These are phyloP conservation scores for Theocolax elegans DNA, from an alignment of 1,140 invertebrate genomes.

Conservation along the genomic window DNA sequence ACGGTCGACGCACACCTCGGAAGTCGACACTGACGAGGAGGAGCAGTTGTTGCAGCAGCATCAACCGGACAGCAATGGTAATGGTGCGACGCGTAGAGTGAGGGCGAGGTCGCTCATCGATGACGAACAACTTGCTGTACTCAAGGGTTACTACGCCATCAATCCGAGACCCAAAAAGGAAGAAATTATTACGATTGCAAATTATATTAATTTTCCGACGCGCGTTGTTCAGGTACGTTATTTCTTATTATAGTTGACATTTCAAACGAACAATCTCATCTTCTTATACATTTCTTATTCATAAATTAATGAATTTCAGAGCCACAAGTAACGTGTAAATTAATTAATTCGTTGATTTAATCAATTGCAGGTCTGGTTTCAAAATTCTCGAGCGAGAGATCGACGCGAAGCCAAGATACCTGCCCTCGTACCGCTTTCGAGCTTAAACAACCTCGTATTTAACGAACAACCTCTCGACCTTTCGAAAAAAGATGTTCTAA, in stretches of 20 bases:
- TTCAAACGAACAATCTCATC: background rate
- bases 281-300: background rate
- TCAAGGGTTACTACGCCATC: slow-evolving; percentile 88
- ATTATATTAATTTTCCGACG: slow-evolving; percentile 89
- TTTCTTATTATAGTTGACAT: background rate
- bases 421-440: slow-evolving; percentile 70
- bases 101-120: slow-evolving; percentile 92
- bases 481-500: slow-evolving; percentile 72
- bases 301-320: too few species aligned
- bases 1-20: slow-evolving; percentile 56
- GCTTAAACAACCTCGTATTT: slow-evolving; percentile 52
- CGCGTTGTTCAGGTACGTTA: slow-evolving; percentile 87
- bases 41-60: slow-evolving; percentile 62
- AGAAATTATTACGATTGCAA: slow-evolving; percentile 89
- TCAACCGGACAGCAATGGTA: slow-evolving; percentile 68
- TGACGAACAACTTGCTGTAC: slow-evolving; percentile 89
- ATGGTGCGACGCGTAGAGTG: slow-evolving; percentile 78
- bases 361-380: slow-evolving; percentile 86
- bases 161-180: slow-evolving; percentile 94
- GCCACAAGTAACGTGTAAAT: too few species aligned
- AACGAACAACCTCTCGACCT: slow-evolving; percentile 87
- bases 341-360: too few species aligned
- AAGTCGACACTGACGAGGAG: slow-evolving; percentile 71
- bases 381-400: slow-evolving; percentile 94
- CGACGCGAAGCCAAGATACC: slow-evolving; percentile 77